phyloP scores from a whole-genome alignment of 1,140 invertebrate species.

The Meloidogyne hapla region DNA sequence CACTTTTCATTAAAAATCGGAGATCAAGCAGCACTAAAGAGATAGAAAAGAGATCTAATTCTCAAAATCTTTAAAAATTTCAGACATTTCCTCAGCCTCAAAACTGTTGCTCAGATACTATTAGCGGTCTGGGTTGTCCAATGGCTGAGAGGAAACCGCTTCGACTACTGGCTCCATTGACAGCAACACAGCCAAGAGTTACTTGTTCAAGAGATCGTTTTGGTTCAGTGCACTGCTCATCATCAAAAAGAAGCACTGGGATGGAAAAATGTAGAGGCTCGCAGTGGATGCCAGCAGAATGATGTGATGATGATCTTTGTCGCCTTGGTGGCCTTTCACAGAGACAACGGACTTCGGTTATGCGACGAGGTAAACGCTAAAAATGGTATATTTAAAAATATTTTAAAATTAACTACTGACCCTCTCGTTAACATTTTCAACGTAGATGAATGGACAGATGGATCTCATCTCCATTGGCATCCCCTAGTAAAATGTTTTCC shows the following conservation, averaged over 20 bases:
- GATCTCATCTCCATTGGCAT: conserved; percentile 33
- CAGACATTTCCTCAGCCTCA: background rate
- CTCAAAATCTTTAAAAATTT: background rate
- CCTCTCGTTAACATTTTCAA: conserved; percentile 29
- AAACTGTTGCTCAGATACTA: background rate
- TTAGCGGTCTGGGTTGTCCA: background rate
- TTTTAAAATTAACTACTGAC: background rate
- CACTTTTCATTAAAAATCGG: no score
- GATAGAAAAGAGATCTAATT: conserved; percentile 2
- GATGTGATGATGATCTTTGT: background rate
- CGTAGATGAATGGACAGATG: conserved; percentile 22
- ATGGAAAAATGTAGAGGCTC: conserved; percentile 31
- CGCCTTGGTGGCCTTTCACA: conserved; percentile 8
- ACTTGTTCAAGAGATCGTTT: conserved; percentile 8
- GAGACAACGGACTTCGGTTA: conserved; percentile 27
- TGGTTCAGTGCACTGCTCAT: conserved; percentile 21
- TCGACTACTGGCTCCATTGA: background rate
- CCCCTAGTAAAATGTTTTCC: background rate
- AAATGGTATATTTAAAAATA: background rate
- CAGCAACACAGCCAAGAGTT: conserved; percentile 25
- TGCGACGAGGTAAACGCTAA: conserved; percentile 11
- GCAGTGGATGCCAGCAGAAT: background rate
- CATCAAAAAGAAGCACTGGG: conserved; percentile 24
- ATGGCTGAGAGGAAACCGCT: background rate
- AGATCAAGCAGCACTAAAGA: no score